A percentile compares a stretch with the other conserved stretches of the same genome.
Evolutionary conservation across 2,888 invertebrate genomes (phyloP).

Genomic region (Tridacna gigas): DNA sequence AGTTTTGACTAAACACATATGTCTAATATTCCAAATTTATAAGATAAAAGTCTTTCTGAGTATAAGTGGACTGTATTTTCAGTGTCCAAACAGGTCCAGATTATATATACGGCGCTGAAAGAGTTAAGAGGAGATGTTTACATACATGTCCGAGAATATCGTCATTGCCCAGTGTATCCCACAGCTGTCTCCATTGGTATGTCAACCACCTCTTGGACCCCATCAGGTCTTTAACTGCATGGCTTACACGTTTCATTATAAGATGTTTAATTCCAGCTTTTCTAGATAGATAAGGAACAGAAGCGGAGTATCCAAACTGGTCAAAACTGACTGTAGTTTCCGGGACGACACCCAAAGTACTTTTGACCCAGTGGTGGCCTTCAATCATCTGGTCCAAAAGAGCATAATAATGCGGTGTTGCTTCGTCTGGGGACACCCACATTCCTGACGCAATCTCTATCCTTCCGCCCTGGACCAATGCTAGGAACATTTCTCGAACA

Average conservation of each 20-base stretch:
- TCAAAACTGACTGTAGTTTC: slow-evolving; percentile 79
- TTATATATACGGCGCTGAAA: too few relatives aligned
- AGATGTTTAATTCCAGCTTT: slow-evolving; percentile 77
- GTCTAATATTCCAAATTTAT: too few relatives aligned
- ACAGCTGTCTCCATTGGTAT: slow-evolving; percentile 95
- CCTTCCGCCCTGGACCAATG: slow-evolving; percentile 71
- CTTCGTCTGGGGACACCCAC: slow-evolving; percentile 82
- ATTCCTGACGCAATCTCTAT: slow-evolving; percentile 81
- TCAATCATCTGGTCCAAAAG: slow-evolving; percentile 80
- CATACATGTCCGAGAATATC: slow-evolving; percentile 87
- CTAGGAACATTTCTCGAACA: slow-evolving; percentile 55
- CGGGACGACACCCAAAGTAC: slow-evolving; percentile 85
- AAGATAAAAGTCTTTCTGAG: too few relatives aligned
- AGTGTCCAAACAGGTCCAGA: too few relatives aligned
- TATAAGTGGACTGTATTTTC: too few relatives aligned
- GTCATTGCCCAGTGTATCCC: slow-evolving; percentile 80
- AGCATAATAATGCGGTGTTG: slow-evolving; percentile 77
- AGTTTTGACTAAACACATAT: too few relatives aligned
- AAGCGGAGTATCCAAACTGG: slow-evolving; percentile 81
- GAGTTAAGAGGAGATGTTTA: neutral
- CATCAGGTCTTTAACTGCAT: slow-evolving; percentile 93
- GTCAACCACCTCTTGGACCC: slow-evolving; percentile 93
- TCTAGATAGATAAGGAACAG: slow-evolving; percentile 77
- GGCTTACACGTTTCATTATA: slow-evolving; percentile 82
- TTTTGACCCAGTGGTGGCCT: slow-evolving; percentile 80